Percentiles rank a stretch among this genome's conserved stretches.
phyloP scores from a whole-genome alignment of 2,113 vertebrate genomes.

The Eupsittula cactorum region DNA sequence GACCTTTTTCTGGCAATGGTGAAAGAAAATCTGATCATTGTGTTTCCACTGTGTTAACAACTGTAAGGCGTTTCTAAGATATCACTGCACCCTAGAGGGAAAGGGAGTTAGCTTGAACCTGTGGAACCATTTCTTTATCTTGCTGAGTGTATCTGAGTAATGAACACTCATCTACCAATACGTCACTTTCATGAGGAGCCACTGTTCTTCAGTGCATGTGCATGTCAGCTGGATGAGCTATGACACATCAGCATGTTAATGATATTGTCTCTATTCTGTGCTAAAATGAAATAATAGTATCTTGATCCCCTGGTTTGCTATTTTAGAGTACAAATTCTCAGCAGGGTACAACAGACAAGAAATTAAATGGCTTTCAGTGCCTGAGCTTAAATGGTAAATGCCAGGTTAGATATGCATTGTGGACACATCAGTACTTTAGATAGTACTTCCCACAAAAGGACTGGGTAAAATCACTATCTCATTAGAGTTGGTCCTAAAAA shows the following conservation, averaged over 20 bases:
- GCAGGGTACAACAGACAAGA: not conserved
- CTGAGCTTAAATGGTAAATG: not conserved
- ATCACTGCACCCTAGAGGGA: not conserved
- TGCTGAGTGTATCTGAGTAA: not conserved
- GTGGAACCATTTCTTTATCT: not conserved
- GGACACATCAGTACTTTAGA: not conserved
- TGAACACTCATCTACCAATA: not conserved
- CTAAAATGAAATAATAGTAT: not conserved
- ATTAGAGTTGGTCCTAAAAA: not conserved
- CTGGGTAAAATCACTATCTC: not conserved
- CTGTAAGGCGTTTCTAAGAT: not conserved
- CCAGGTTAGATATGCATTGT: not conserved
- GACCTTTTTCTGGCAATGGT: not conserved
- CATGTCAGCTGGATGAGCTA: not conserved
- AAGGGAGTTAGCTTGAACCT: not conserved
- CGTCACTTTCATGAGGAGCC: not conserved
- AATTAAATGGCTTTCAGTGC: not conserved
- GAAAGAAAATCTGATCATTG: not conserved
- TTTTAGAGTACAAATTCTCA: not conserved
- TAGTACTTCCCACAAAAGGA: not conserved
- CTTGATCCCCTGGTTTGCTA: not conserved
- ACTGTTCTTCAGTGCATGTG: not conserved
- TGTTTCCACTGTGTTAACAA: not conserved
- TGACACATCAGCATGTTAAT: not conserved
- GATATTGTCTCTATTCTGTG: not conserved